These are phyloP conservation scores for Fregata magnificens DNA, from an alignment of 2,113 vertebrate species.

Conservation along the genomic window DNA sequence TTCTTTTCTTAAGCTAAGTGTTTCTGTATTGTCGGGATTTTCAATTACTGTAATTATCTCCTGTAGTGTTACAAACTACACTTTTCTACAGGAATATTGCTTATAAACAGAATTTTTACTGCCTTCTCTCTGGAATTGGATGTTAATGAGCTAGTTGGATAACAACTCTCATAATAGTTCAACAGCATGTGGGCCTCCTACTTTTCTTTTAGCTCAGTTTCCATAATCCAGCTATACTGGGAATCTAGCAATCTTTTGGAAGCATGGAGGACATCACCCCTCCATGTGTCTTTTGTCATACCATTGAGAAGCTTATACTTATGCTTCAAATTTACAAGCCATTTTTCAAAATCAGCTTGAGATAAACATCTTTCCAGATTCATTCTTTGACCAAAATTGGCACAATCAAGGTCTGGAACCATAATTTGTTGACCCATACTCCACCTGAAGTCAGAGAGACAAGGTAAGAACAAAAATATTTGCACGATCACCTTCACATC, in stretches of 20 bases:
- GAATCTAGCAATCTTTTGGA: not conserved
- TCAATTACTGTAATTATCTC: not conserved
- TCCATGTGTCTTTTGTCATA: not conserved
- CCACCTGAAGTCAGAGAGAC: not conserved
- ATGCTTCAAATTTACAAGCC: not conserved
- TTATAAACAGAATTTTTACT: not conserved
- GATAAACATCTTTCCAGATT: not conserved
- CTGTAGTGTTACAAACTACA: not conserved
- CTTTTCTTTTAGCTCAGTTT: not conserved
- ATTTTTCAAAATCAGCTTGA: not conserved
- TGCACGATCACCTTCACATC: not conserved
- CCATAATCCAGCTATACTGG: not conserved
- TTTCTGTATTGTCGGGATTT: not conserved
- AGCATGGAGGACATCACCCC: fast-evolving
- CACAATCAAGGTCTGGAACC: not conserved
- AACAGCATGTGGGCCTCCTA: not conserved
- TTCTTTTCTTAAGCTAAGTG: not conserved
- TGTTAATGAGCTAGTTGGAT: not conserved
- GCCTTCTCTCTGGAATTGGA: not conserved
- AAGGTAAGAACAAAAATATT: not conserved
- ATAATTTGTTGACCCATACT: not conserved
- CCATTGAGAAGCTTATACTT: not conserved
- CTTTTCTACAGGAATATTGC: not conserved
- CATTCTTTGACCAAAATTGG: not conserved
- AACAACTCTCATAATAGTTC: not conserved